Conservation (phyloP, 1,140 invertebrate genomes). For the Drosophila kikkawai region DNA sequence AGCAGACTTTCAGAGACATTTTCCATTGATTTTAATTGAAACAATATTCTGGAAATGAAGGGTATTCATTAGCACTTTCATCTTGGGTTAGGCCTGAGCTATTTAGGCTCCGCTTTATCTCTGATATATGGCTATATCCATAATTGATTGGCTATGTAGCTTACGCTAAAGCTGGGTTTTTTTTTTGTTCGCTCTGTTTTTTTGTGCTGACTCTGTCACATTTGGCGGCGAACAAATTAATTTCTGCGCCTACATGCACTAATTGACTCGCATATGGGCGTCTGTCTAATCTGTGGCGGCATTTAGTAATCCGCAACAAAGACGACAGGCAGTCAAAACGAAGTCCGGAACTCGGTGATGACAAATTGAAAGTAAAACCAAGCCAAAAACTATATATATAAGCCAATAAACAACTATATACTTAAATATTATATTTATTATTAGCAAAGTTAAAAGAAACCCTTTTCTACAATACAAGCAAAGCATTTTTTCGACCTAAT, state of each 20-base stretch:
- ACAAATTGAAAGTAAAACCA: neutral
- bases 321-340: conserved; percentile 42
- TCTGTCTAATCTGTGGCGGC: conserved; percentile 26
- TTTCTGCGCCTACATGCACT: conserved; percentile 79
- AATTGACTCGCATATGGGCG: conserved; percentile 71
- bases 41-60: neutral
- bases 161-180: conserved; percentile 6
- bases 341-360: conserved; percentile 1
- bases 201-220: conserved; percentile 54
- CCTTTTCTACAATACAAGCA: neutral
- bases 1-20: neutral
- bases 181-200: conserved; percentile 14
- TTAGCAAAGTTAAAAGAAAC: neutral
- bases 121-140: conserved; percentile 7
- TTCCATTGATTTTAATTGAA: neutral
- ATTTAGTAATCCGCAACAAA: conserved; percentile 50
- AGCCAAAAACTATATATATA: neutral
- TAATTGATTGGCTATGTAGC: conserved; percentile 31
- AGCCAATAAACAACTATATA: neutral
- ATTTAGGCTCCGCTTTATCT: conserved; percentile 16
- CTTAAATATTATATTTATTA: no score
- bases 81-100: neutral
- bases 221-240: conserved; percentile 80
- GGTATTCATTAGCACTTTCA: neutral
- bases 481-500: no score